Conservation (phyloP, 2,888 invertebrate genomes). For the Cantharis rufa region DNA sequence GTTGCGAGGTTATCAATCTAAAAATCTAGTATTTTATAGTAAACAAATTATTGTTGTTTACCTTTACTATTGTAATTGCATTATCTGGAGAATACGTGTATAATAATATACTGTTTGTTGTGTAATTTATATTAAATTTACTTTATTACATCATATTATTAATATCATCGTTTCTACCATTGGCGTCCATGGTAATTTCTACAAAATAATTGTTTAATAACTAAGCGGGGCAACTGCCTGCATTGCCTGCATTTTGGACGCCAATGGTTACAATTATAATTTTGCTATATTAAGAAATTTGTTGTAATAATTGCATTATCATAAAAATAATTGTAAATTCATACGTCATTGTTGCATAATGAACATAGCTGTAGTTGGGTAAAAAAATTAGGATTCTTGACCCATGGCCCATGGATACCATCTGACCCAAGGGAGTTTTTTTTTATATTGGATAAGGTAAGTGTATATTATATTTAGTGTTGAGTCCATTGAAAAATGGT, state of each 20-base stretch:
- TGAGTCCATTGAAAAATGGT: too few relatives aligned
- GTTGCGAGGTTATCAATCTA: neutral
- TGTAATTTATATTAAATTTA: too few relatives aligned
- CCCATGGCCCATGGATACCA: too few relatives aligned
- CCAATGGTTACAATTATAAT: neutral
- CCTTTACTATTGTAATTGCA: neutral
- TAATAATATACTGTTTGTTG: too few relatives aligned
- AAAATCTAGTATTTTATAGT: neutral
- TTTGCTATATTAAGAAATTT: neutral
- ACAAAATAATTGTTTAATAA: too few relatives aligned
- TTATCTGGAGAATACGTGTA: too few relatives aligned
- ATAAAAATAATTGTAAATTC: neutral
- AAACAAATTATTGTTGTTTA: neutral
- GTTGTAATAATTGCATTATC: neutral
- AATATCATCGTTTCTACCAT: neutral
- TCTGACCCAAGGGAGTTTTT: too few relatives aligned
- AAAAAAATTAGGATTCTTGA: too few relatives aligned
- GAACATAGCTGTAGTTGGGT: too few relatives aligned
- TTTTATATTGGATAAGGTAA: too few relatives aligned
- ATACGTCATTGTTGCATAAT: neutral
- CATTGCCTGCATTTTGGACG: neutral
- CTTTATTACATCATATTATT: neutral
- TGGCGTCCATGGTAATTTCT: too few relatives aligned
- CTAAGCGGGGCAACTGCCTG: neutral
- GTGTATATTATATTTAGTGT: too few relatives aligned